Evolutionary conservation across 2,797 vertebrate genomes (phyloP), one percentile per base, ranked within the genome.

Genomic region (Pangasius macronema): DNA sequence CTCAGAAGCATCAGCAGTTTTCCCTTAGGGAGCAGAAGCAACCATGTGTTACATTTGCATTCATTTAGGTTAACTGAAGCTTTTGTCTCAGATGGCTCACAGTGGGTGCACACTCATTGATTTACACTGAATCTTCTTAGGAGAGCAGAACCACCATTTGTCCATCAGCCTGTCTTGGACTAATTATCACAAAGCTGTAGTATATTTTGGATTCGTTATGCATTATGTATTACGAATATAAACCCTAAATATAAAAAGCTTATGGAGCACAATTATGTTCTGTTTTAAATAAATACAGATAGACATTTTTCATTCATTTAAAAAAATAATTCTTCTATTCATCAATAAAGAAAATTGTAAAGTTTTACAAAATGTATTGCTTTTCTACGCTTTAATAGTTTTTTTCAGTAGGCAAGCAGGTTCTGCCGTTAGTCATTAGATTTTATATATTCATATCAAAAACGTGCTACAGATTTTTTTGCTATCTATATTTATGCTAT

Each of bases 21-120:
- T 87, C 86, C 86, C 85, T 55, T 42, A 49, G 87, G 86, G 63
- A 76, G 27, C 55, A 33, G 68, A 57, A 86, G 88, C 79, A 87
- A 57, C 86, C 85, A 84, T 87, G 55, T 89, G 86, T 67, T 87
- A 88, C 87, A 88, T 88, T 88, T 87, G 84, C 82, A 91, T 89
- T 87, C 87, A 86, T 72, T 88, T 67, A 79, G 85, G 85, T 55
- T 82, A 87, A 88, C 85, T 82, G 79, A 86, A 87, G 88, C 75
- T 82, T 82, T 81, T 87, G 88, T 75, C 82, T 73, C 53, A 46
- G 39, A 65, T 79, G 68, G 76, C 75, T 84, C 75, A 53, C 36
- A 65, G 55, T 36, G 65, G 55, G 59, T n/a, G 61, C 72, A 63
- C 73, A 33, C 8, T 49, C 61, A 61, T 30, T 85, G 24, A 85